These are phyloP conservation scores for Octodon degus DNA, from an alignment of 2,113 vertebrate genomes.

Conservation along the genomic window DNA sequence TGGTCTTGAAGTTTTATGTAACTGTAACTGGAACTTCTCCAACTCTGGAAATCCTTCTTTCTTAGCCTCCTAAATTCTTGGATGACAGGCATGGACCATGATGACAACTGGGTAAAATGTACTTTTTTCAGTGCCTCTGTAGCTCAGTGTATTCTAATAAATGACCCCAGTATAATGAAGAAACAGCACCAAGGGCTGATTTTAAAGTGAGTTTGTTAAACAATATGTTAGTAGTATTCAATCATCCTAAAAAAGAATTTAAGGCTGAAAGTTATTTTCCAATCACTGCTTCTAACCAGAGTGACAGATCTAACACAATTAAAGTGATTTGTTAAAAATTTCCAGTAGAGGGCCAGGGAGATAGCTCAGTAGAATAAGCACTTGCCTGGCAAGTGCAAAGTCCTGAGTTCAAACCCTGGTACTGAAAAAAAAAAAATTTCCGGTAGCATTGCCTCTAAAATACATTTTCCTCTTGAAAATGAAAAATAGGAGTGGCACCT, in stretches of 20 bases:
- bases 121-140: neutral
- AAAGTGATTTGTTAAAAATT: slow-evolving; percentile 35
- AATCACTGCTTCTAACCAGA: neutral
- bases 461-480: neutral
- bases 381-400: too few species aligned
- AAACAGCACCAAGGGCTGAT: neutral
- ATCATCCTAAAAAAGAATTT: neutral
- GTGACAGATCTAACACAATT: neutral
- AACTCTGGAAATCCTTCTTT: neutral
- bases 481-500: neutral
- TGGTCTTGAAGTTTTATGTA: neutral
- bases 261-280: neutral
- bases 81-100: too few species aligned
- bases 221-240: neutral
- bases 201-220: neutral
- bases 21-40: too few species aligned
- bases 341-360: neutral
- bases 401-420: too few species aligned
- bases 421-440: too few species aligned
- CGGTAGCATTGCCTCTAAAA: neutral
- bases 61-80: neutral
- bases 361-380: too few species aligned
- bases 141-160: neutral
- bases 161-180: neutral
- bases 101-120: neutral